Evolutionary conservation across 92 coral and sea anemone genomes (phyloP), one percentile per base, ranked within the genome.

Genomic region (Epizoanthus illoricatus): DNA sequence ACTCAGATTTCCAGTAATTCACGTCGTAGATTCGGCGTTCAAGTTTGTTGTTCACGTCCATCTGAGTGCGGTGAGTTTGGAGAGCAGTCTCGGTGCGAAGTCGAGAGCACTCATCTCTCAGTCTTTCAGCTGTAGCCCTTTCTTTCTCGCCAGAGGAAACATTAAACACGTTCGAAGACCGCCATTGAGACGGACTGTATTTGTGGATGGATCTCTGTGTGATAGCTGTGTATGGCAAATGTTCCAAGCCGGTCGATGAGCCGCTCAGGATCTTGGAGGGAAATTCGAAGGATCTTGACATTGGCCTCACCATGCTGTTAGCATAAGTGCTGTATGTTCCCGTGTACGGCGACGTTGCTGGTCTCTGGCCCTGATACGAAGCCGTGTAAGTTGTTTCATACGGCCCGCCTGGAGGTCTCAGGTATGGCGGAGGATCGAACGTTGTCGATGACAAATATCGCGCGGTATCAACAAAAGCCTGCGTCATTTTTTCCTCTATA

Each of bases 121-220:
- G 87, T 65, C 98, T 87, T 74, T 95, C 98, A 67, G 98, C 98
- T 12, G 98, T 91, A 4, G 98, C 97, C 63, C 98, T 84, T 36
- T 95, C 98, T 80, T 88, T 93, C 88, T 95, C 98, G 8, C 98
- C 98, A 4, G 94, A 91, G 17, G 94, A 84, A 63, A 95, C 98
- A 80, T 95, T 95, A 55, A 91, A 76, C 60, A 93, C 86, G 84
- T 95, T 95, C 9, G 98, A 95, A 6, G 97, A 87, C 17, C 97
- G 89, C 98, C 98, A 95, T 80, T 95, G 98, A 58, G 92, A 90
- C 5, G 98, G 98, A 5, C 87, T 66, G 75, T 75, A 95, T 84
- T 93, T 93, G 88, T 91, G 94, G 63, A 90, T 87, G 60, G 94
- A 88, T 41, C 97, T 83, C 41, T 88, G 92, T 15, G 81, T 86